Evolutionary conservation across 2,113 vertebrate species (phyloP).

Genomic region (Potamarius usumacintae): DNA sequence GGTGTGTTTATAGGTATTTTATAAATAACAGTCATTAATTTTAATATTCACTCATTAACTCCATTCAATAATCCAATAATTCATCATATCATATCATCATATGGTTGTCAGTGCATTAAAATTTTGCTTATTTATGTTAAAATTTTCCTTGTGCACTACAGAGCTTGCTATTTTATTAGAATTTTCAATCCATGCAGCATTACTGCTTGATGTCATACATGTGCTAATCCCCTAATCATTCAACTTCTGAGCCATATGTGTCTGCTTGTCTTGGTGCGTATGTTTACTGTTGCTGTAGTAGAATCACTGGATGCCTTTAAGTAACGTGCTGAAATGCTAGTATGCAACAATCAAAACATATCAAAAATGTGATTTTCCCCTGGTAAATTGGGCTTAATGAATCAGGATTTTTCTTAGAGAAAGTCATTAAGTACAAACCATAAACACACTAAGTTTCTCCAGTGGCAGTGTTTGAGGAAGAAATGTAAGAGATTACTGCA

Average conservation of each 20-base stretch:
- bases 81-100: neutral
- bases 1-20: neutral
- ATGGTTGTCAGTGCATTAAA: neutral
- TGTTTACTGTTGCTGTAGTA: neutral
- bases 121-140: neutral
- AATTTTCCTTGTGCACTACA: neutral
- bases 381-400: slow-evolving; percentile 29
- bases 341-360: slow-evolving; percentile 29
- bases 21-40: neutral
- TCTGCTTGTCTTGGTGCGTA: neutral
- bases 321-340: slow-evolving; percentile 14
- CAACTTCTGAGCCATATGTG: neutral
- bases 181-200: neutral
- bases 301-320: neutral
- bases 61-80: neutral
- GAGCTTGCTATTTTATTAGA: neutral
- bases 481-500: slow-evolving; percentile 38
- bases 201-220: neutral
- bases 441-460: slow-evolving; percentile 30
- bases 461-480: slow-evolving; percentile 23
- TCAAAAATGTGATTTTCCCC: slow-evolving; percentile 17
- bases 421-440: slow-evolving; percentile 58
- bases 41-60: neutral
- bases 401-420: slow-evolving; percentile 36
- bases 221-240: neutral